Base-by-base conservation (phyloP, 2,797 vertebrate genomes). In the Phyllotis vaccarum region DNA sequence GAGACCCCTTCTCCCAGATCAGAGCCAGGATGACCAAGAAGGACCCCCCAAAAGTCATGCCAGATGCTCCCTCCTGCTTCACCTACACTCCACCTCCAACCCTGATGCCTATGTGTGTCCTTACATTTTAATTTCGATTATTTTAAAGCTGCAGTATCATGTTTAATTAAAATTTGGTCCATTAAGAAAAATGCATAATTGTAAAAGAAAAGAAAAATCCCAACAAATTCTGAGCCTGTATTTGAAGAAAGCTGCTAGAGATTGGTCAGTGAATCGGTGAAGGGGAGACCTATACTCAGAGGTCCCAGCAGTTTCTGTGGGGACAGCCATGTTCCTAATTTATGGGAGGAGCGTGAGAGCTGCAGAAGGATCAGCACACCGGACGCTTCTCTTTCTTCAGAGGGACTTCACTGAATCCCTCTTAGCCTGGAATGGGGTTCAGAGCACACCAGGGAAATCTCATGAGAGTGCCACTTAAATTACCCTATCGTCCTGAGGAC, bases 71-170 rank as follows among this genome's bases (percentile, higher is more conserved):
- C 37, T 8, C 37, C 75, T 40, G 85, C 60, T 74, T 7, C n/a
- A 27, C 75, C 52, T 54, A 54, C 54, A 40, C 70, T 74, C 24
- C 13, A 13, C 2, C 74, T 79, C 34, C 83, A 14, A 29, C 12
- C 13, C 54, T 86, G n/a, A 54, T 2, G 52, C 17, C n/a, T 29
- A 27, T 14, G 49, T 86, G 95, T 93, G 91, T 97, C 92, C 86
- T 98, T 85, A 12, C 90, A 97, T 98, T 97, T 98, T 98, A 93
- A 98, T 98, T 95, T 97, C 96, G 75, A 89, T 97, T 97, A 98
- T 98, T 97, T 97, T 83, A 97, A 95, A 93, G 95, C 95, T 95
- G 96, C 97, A 98, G 97, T 97, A 97, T 62, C 0, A 0, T 94
- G 96, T 96, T 98, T 98, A 98, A 97, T 98, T 97, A 98, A 97